phyloP scores from a whole-genome alignment of 2,113 vertebrate species.

The Isurus oxyrinchus region DNA sequence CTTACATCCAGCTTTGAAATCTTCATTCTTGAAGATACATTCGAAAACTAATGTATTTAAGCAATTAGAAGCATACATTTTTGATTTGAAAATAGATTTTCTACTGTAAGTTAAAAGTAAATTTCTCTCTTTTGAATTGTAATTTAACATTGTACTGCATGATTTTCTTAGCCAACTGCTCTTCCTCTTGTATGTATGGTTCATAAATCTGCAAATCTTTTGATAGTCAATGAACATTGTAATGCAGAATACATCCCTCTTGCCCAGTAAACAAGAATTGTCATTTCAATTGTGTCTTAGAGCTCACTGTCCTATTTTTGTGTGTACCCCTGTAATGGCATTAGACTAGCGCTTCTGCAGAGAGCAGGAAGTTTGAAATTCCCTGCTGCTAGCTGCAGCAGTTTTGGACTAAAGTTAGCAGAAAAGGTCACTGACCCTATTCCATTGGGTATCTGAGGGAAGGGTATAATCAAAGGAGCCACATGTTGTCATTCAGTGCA shows the following conservation, averaged over 20 bases:
- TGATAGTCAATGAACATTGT: slow-evolving; percentile 1
- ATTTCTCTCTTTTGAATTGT: not conserved
- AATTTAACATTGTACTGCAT: not conserved
- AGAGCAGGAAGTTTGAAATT: slow-evolving; percentile 37
- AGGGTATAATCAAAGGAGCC: slow-evolving; percentile 74
- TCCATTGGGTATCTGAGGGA: slow-evolving; percentile 64
- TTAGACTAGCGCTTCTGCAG: not conserved
- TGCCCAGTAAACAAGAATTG: not conserved
- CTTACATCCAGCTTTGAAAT: no score
- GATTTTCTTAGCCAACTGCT: not conserved
- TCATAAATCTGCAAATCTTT: slow-evolving; percentile 8
- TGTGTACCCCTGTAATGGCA: slow-evolving; percentile 9
- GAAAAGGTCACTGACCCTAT: slow-evolving; percentile 66
- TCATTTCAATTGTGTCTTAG: slow-evolving; percentile 20
- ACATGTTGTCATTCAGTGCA: slow-evolving; percentile 65
- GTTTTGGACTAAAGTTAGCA: slow-evolving; percentile 49
- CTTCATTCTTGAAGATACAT: not conserved
- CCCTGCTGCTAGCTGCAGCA: slow-evolving; percentile 35
- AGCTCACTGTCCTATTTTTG: slow-evolving; percentile 13
- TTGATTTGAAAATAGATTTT: not conserved
- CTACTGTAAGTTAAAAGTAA: not conserved
- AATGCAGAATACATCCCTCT: slow-evolving; percentile 3
- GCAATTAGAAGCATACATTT: not conserved
- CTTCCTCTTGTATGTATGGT: not conserved
- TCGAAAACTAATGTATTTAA: not conserved